These are phyloP conservation scores for Liposcelis brunnea DNA, from an alignment of 2,888 invertebrate species.

Conservation along the genomic window DNA sequence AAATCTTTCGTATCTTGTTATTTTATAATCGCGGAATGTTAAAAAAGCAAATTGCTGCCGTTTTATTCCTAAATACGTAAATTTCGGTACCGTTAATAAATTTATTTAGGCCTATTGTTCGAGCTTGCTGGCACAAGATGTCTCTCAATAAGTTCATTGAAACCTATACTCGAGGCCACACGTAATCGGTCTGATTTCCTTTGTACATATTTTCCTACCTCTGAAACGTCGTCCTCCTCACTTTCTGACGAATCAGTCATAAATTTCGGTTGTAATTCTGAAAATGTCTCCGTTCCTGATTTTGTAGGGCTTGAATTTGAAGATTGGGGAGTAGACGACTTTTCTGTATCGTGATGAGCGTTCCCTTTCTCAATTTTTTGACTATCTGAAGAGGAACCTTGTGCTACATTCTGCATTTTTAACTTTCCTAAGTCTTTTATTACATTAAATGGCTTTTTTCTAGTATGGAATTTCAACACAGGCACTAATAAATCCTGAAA, in stretches of 20 bases:
- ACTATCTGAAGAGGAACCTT: conserved; percentile 55
- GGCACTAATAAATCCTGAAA: conserved; percentile 22
- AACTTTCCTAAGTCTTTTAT: conserved; percentile 24
- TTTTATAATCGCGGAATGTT: too few relatives aligned
- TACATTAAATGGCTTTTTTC: conserved; percentile 27
- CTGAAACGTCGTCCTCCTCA: conserved; percentile 90
- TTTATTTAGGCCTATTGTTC: conserved; percentile 3
- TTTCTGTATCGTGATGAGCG: conserved; percentile 32
- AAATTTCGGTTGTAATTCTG: conserved; percentile 69
- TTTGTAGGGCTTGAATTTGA: conserved; percentile 66
- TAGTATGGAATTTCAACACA: conserved; percentile 23
- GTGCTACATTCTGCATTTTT: conserved; percentile 87
- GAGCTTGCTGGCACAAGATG: conserved; percentile 37
- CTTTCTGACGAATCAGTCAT: conserved; percentile 90
- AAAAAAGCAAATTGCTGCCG: too few relatives aligned
- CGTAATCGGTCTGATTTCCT: too few relatives aligned
- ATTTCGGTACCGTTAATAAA: too few relatives aligned
- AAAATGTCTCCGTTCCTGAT: conserved; percentile 75
- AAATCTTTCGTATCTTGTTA: neutral
- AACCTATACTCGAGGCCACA: conserved; percentile 3
- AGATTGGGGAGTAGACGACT: conserved; percentile 60
- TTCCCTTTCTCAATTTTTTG: conserved; percentile 66
- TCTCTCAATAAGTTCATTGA: conserved; percentile 36
- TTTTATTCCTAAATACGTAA: too few relatives aligned
- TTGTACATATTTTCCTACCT: conserved; percentile 36